Evolutionary conservation across 2,797 vertebrate species (phyloP), one percentile per base, ranked within the genome.

Genomic region (Aphelocoma californica): DNA sequence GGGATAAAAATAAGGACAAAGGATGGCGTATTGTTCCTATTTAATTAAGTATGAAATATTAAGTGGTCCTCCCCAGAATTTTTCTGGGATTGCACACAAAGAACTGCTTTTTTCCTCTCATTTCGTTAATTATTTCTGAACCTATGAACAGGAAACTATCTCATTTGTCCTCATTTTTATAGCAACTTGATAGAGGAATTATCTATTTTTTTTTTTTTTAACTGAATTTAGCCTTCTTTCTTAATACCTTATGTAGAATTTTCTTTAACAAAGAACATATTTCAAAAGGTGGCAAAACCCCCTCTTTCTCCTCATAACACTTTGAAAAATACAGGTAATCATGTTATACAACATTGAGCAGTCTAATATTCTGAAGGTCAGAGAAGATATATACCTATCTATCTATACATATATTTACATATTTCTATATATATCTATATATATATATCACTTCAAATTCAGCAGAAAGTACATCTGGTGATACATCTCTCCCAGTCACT

Each of bases 91-190:
- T 54, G 2, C 12, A 42, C 8, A 54, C 0, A 44, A 58, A 85
- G 26, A 13, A 2, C 4, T 21, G 0, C 0, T 32, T 58, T 45
- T 29, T 4, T 14, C 4, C 31, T 61, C 24, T 53, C 1, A 60
- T 5, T 69, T 72, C 1, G 10, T 40, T 57, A 57, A 74, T 74
- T 64, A 42, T 40, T 72, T 89, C 21, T 64, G 29, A 71, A 48
- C 44, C 25, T 56, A 4, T 53, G 14, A 44, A 16, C 7, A 87
- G 10, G 14, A 80, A 86, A 61, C 1, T 24, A 12, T 38, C 51
- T 18, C 7, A 29, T 50, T 81, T 72, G 5, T 47, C 32, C 15
- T 67, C 17, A 57, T 61, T 69, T 36, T 61, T 34, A 50, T 0
- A 1, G 7, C 3, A 58, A 19, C 2, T 65, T 69, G 9, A 58